Evolutionary conservation across 2,888 invertebrate species (phyloP).

Genomic region (Urechis unicinctus): DNA sequence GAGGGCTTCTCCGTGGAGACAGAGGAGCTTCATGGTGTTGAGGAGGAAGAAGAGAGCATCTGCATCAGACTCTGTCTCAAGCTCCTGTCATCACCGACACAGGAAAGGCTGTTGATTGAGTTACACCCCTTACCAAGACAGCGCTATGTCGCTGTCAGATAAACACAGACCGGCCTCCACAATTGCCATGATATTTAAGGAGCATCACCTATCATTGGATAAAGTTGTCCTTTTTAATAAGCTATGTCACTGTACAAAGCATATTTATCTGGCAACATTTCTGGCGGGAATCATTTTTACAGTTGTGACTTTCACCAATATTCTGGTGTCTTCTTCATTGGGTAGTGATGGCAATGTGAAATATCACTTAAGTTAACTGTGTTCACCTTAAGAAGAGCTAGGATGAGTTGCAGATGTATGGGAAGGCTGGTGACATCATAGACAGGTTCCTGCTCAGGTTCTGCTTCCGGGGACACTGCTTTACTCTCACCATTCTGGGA

Average conservation of each 20-base stretch:
- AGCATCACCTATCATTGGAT: too few species aligned
- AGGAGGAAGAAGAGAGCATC: conserved; percentile 90
- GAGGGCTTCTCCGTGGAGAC: conserved; percentile 89
- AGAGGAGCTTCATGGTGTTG: conserved; percentile 82
- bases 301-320: too few species aligned
- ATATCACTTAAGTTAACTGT: not conserved
- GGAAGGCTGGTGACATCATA: conserved; percentile 15
- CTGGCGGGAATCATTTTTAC: too few species aligned
- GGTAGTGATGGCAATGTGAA: too few species aligned
- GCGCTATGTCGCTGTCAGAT: too few species aligned
- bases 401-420: conserved; percentile 79
- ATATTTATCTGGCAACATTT: too few species aligned
- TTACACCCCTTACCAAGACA: not conserved
- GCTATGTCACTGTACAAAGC: too few species aligned
- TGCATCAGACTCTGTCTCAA: conserved; percentile 62
- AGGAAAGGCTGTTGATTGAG: not conserved
- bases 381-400: conserved; percentile 80
- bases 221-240: too few species aligned
- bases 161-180: too few species aligned
- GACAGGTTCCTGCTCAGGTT: conserved; percentile 4
- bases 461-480: not conserved
- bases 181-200: too few species aligned
- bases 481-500: not conserved
- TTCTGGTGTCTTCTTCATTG: too few species aligned
- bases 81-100: conserved; percentile 36